phyloP scores from a whole-genome alignment of 2,113 vertebrate species.

The Manacus vitellinus region DNA sequence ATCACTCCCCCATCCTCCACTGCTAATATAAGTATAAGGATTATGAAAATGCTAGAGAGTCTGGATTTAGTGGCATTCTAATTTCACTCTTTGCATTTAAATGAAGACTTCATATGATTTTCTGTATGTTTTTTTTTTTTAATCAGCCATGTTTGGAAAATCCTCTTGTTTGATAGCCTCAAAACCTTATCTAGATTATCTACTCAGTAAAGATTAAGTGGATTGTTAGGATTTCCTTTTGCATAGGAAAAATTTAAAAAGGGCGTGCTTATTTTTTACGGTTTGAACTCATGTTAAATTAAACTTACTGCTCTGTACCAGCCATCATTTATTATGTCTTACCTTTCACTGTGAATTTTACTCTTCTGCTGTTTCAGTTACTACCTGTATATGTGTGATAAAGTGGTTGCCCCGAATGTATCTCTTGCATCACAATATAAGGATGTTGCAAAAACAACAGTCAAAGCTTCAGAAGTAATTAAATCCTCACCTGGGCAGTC shows the following conservation, averaged over 20 bases:
- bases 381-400: conserved; percentile 97
- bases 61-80: not conserved
- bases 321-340: not conserved
- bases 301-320: not conserved
- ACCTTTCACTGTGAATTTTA: not conserved
- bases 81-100: conserved; percentile 1
- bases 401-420: conserved; percentile 96
- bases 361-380: conserved; percentile 80
- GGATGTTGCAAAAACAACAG: conserved; percentile 70
- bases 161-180: not conserved
- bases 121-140: not conserved
- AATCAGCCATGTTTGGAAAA: not conserved
- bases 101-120: not conserved
- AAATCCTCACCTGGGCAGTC: conserved; percentile 77
- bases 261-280: not conserved
- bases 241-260: not conserved
- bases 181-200: not conserved
- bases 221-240: not conserved
- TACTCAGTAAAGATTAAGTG: not conserved
- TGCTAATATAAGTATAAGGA: not conserved
- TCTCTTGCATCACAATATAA: conserved; percentile 82
- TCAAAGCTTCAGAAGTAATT: conserved; percentile 79
- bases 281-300: not conserved
- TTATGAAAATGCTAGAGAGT: not conserved
- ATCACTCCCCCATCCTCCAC: not conserved